Conservation (phyloP, 2,113 vertebrate genomes). For the Gymnarchus niloticus region DNA sequence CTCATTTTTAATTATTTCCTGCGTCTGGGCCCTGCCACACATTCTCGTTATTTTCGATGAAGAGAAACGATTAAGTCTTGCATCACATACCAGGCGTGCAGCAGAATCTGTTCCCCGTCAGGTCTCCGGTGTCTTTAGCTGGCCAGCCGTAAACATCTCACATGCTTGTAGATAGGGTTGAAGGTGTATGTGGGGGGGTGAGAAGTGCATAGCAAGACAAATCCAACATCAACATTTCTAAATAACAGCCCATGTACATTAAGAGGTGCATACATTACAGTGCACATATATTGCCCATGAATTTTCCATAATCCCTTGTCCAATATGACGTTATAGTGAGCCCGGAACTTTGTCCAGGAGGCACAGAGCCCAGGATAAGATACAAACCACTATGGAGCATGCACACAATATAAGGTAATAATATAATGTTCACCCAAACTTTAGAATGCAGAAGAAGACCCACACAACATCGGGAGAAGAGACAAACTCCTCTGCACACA, state of each 20-base stretch:
- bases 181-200: neutral
- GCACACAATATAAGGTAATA: neutral
- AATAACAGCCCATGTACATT: neutral
- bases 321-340: neutral
- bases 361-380: neutral
- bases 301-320: conserved; percentile 1
- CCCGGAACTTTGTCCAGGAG: neutral
- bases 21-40: neutral
- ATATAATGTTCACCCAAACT: neutral
- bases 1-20: neutral
- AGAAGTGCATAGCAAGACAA: neutral
- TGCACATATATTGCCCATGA: neutral
- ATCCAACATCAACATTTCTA: conserved; percentile 3
- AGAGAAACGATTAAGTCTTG: neutral
- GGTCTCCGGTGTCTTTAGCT: neutral
- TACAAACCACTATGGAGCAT: neutral
- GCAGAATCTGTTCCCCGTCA: neutral
- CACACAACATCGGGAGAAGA: neutral
- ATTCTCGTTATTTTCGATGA: neutral
- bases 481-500: neutral
- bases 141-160: neutral
- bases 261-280: neutral
- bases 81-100: neutral
- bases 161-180: neutral
- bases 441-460: neutral